Evolutionary conservation across 1,140 invertebrate species (phyloP).

Genomic region (Microplitis demolitor): DNA sequence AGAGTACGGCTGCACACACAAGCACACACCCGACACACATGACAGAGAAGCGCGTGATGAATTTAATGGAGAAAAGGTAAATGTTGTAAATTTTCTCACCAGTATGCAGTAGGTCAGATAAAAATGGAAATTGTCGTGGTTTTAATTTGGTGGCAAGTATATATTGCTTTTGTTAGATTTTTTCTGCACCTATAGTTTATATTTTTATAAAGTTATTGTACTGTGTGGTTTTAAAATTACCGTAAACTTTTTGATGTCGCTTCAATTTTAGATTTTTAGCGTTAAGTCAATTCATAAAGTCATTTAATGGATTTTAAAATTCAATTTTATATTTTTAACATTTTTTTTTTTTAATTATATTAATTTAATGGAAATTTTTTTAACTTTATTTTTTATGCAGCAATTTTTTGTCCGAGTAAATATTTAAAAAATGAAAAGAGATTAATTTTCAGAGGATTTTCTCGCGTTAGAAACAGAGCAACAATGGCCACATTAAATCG

Average conservation of each 20-base stretch:
- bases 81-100: not conserved
- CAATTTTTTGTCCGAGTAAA: no score
- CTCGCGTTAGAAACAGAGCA: not conserved
- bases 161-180: no score
- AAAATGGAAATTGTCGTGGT: not conserved
- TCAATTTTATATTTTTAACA: no score
- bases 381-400: no score
- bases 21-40: not conserved
- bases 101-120: not conserved
- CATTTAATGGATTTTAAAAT: not conserved
- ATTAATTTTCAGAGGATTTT: not conserved
- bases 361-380: no score
- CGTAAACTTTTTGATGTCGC: not conserved
- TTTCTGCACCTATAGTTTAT: no score
- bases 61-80: not conserved
- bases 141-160: not conserved
- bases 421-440: not conserved
- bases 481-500: no score
- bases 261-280: not conserved
- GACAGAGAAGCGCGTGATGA: not conserved
- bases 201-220: no score
- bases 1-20: not conserved
- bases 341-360: no score
- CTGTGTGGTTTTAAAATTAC: not conserved
- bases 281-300: not conserved